These are phyloP conservation scores for Sesamia nonagrioides DNA, from an alignment of 1,140 invertebrate species.

Conservation along the genomic window DNA sequence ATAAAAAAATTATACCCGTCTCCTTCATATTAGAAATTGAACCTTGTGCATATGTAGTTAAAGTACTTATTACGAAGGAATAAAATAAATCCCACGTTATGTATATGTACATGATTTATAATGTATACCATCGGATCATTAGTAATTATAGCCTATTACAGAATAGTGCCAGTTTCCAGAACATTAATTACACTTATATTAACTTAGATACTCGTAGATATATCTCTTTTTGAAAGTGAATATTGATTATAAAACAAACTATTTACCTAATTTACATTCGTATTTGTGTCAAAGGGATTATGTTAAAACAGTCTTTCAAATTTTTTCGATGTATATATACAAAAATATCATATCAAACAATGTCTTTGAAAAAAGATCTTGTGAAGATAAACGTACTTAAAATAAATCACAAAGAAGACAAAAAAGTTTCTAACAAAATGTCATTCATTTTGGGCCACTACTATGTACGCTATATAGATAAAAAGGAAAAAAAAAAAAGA, in stretches of 20 bases:
- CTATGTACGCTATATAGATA: no score
- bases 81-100: constrained; percentile 14
- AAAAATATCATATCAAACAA: constrained; percentile 12
- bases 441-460: no score
- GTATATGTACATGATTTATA: constrained; percentile 21
- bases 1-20: no score
- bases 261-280: constrained; percentile 43
- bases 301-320: constrained; percentile 62
- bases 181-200: constrained; percentile 19
- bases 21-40: not conserved
- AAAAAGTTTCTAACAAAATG: no score
- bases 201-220: constrained; percentile 42
- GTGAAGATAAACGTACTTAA: no score
- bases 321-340: constrained; percentile 57
- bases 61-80: not conserved
- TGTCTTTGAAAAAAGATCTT: not conserved
- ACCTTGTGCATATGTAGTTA: not conserved
- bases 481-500: no score
- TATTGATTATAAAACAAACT: constrained; percentile 40
- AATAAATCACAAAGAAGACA: no score
- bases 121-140: constrained; percentile 22
- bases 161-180: constrained; percentile 40
- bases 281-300: constrained; percentile 58
- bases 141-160: constrained; percentile 20
- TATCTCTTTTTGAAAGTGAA: constrained; percentile 50